Conservation (phyloP, 2,797 vertebrate species). For the Stomatorhinus walkeri region DNA sequence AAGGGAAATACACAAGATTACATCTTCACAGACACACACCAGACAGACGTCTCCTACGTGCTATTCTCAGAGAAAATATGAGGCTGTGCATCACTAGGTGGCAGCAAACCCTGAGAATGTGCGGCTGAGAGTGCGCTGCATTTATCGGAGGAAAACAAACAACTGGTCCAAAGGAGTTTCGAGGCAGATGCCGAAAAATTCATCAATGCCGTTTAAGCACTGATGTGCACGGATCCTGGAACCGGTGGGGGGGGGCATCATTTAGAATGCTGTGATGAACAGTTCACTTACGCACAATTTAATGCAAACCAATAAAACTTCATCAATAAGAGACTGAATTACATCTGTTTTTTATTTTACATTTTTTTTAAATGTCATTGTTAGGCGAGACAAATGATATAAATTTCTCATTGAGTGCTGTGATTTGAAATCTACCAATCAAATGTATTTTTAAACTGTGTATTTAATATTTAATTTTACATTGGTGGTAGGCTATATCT, state of each 20-base stretch:
- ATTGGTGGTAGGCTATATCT: background rate
- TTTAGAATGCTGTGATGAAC: background rate
- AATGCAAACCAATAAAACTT: background rate
- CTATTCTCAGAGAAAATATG: background rate
- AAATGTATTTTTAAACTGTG: background rate
- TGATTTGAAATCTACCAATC: background rate
- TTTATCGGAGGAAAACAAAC: background rate
- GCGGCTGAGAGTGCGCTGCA: background rate
- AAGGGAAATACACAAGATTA: background rate
- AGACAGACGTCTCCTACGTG: background rate
- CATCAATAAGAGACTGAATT: background rate
- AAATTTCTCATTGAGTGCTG: background rate
- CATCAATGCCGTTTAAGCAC: background rate
- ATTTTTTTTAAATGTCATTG: background rate
- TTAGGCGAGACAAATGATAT: background rate
- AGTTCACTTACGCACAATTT: background rate
- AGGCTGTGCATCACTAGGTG: constrained; percentile 46
- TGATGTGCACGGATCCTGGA: background rate
- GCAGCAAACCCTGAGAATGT: constrained; percentile 43
- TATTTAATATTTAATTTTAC: background rate
- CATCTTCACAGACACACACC: background rate
- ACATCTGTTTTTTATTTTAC: background rate
- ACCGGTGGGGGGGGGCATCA: background rate
- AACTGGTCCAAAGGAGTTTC: background rate
- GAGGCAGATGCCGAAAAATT: background rate